Base-by-base conservation (phyloP, 1,140 invertebrate species). In the Episyrphus balteatus region DNA sequence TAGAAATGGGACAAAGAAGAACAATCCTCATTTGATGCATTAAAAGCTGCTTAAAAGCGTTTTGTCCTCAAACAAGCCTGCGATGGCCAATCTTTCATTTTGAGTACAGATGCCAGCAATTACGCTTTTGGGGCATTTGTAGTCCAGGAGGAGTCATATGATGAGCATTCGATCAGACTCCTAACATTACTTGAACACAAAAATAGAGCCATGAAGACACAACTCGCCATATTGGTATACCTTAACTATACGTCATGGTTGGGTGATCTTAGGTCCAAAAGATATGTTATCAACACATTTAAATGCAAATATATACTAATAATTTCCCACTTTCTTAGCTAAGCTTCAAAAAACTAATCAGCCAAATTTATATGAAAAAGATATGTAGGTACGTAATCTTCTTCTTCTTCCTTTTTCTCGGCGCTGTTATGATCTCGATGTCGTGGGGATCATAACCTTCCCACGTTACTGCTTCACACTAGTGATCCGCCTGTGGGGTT, bases 141-240 rank as follows among this genome's bases (percentile, higher is more conserved):
- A 37, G 38, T 47, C 38, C 46, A 41, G 46, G 39, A 39, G 38
- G 31, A 41, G 45, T 18, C 13, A 5, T 12, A 37, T 7, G n/a
- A 42, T 45, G 43, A 30, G 7, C 19, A 21, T 15, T 17, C 42
- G 54, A 50, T 41, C n/a, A 30, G 65, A 21, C 37, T 55, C 11
- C 42, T 74, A 17, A 51, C 39, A 12, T 30, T 36, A 10, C 45
- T 61, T 1, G 70, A 71, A 51, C 42, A 68, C 1, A 64, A 56
- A 26, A 71, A 71, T 46, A 42, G 62, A 6, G 62, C 67, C n/a
- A 31, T 72, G 10, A 71, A 70, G n/a, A 44, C 56, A 15, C 68
- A 70, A 47, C 52, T 70, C 1, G 43, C 59, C 0, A 62, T 67
- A 2, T 52, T 49, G 15, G 21, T 49, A 3, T 31, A 36, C 11